Conservation (phyloP, 1,140 invertebrate species). For the Anastrepha obliqua region DNA sequence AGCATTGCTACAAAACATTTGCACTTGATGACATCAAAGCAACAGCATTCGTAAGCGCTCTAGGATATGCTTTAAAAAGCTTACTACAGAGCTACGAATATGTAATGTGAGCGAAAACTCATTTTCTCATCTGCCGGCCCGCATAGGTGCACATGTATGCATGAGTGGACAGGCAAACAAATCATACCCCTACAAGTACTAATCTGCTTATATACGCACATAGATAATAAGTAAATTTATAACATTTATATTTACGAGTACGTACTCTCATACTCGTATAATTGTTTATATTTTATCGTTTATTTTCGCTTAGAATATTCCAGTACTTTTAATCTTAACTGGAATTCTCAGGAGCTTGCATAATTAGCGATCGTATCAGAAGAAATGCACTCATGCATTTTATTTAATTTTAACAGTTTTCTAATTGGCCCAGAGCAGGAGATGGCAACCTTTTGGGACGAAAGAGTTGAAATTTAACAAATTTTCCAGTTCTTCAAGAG, state of each 20-base stretch:
- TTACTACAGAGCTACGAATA: not conserved
- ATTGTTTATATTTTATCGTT: not conserved
- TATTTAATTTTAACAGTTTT: no score
- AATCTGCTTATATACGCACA: not conserved
- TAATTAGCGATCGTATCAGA: no score
- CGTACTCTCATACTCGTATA: not conserved
- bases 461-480: no score
- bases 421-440: no score
- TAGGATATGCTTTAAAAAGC: not conserved
- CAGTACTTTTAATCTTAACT: no score
- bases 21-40: slow-evolving; percentile 29
- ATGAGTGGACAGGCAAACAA: not conserved
- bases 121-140: not conserved
- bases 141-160: not conserved
- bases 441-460: no score
- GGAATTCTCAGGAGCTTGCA: no score
- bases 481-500: no score
- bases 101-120: not conserved
- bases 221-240: not conserved
- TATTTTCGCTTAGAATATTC: no score
- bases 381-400: no score
- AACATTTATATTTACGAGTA: not conserved
- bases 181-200: not conserved
- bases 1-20: not conserved
- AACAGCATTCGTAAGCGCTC: not conserved